Percentiles rank a stretch among this genome's conserved stretches.
These are phyloP conservation scores for Lottia scabra DNA, from an alignment of 2,888 invertebrate species.

Conservation along the genomic window DNA sequence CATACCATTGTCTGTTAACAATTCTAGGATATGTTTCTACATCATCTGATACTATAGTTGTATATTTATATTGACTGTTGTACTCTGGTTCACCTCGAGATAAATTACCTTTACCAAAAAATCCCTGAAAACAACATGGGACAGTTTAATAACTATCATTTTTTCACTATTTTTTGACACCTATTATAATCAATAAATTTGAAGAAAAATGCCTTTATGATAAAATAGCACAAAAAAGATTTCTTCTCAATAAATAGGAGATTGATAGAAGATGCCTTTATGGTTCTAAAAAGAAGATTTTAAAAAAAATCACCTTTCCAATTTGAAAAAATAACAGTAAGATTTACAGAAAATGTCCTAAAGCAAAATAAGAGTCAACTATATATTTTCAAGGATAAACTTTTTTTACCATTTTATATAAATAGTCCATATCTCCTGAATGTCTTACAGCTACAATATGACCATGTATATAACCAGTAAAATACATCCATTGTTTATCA, in stretches of 20 bases:
- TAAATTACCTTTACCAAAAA: slow-evolving; percentile 58
- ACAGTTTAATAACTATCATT: neutral
- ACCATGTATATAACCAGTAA: slow-evolving; percentile 46
- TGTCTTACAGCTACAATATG: slow-evolving; percentile 46
- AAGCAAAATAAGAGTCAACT: too few species aligned
- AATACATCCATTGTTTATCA: slow-evolving; percentile 47
- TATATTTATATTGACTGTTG: slow-evolving; percentile 30
- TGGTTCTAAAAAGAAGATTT: too few species aligned
- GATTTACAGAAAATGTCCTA: too few species aligned
- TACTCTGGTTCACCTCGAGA: slow-evolving; percentile 53
- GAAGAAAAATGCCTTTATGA: neutral
- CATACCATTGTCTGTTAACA: slow-evolving; percentile 45
- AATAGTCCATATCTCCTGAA: slow-evolving; percentile 54
- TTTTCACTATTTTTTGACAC: neutral
- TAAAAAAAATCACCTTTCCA: too few species aligned
- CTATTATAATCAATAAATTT: neutral
- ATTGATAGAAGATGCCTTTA: too few species aligned
- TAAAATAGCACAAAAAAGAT: too few species aligned
- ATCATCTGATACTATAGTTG: slow-evolving; percentile 29
- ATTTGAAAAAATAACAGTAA: too few species aligned
- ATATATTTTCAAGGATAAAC: neutral
- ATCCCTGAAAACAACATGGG: slow-evolving; percentile 40
- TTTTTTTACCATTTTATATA: slow-evolving; percentile 56
- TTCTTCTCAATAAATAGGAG: too few species aligned
- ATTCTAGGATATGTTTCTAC: slow-evolving; percentile 29